Base-by-base conservation (phyloP, 2,113 vertebrate species). In the Fulica atra region DNA sequence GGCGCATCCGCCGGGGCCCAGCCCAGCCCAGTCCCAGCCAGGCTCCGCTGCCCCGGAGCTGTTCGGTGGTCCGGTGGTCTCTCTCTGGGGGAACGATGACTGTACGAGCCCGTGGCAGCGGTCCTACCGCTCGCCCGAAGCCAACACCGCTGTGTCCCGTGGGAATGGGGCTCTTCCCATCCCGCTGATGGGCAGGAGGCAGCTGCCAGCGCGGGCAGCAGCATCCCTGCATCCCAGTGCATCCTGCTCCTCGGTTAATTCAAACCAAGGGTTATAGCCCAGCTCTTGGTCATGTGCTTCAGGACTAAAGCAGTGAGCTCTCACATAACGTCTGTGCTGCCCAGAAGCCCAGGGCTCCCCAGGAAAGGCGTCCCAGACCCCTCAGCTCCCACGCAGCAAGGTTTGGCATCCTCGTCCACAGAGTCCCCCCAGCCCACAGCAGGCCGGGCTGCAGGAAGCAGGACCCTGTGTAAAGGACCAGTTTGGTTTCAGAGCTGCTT, bases 161-260 rank as follows among this genome's bases (percentile, higher is more conserved):
- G 12, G 50, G 46, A 12, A 0, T 2, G 2, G 60, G 76, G 40
- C 15, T 66, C 29, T 16, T 7, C 29, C 33, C 20, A 12, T 17
- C 29, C 4, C 0, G 3, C 19, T 0, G 40, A 4, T 13, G 80
- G n/a, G 33, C 26, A 10, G 50, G 79, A 19, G 66, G 6, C 0
- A 14, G 63, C 35, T 14, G 48, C 31, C 76, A 31, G 76, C 5
- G 2, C 0, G 4, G 36, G 21, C 1, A 2, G 2, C 63, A 24
- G 68, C 86, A 20, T 28, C 72, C 48, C 83, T 31, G 46, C 6
- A 0, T 18, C 50, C 57, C 23, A 8, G 36, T 7, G 36, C 9
- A 0, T 13, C 81, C 68, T 2, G 0, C 6, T 51, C 82, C 73
- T 19, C 1, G 0, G 24, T 20, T n/a, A 3, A 11, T 10, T 1